Percentiles rank a stretch among this genome's conserved stretches.
Evolutionary conservation across 2,113 vertebrate species (phyloP).

Genomic region (Argyrosomus japonicus): DNA sequence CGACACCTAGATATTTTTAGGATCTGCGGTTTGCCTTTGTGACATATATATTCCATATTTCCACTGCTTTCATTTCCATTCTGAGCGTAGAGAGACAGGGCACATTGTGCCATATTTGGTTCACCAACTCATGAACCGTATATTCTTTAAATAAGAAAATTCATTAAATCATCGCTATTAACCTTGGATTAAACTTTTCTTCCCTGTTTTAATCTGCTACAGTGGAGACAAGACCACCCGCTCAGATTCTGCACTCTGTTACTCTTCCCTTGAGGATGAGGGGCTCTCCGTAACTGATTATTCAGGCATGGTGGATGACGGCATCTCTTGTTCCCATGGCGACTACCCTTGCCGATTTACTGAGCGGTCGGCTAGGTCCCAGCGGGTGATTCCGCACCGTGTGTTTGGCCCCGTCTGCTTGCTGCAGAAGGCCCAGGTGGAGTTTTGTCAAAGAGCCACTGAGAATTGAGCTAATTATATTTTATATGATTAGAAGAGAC

Average conservation of each 20-base stretch:
- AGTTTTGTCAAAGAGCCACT: slow-evolving; percentile 49
- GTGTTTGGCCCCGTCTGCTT: slow-evolving; percentile 90
- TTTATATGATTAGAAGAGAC: slow-evolving; percentile 45
- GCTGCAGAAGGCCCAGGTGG: slow-evolving; percentile 79
- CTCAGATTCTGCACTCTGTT: slow-evolving; percentile 54
- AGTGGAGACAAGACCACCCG: slow-evolving; percentile 61
- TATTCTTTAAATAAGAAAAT: slow-evolving; percentile 28
- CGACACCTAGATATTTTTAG: slow-evolving; percentile 66
- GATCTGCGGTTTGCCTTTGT: slow-evolving; percentile 64
- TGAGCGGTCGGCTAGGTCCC: slow-evolving; percentile 74
- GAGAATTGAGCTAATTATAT: slow-evolving; percentile 56
- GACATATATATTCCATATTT: slow-evolving; percentile 65
- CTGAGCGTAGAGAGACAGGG: slow-evolving; percentile 30
- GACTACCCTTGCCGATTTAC: slow-evolving; percentile 94
- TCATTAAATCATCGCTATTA: slow-evolving; percentile 51
- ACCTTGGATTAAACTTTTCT: slow-evolving; percentile 60
- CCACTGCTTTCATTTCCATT: slow-evolving; percentile 59
- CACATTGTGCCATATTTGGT: slow-evolving; percentile 22
- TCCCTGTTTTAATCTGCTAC: slow-evolving; percentile 54
- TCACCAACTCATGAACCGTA: slow-evolving; percentile 8
- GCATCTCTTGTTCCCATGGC: slow-evolving; percentile 85
- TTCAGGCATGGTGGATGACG: slow-evolving; percentile 70
- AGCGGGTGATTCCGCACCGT: slow-evolving; percentile 90
- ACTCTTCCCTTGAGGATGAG: slow-evolving; percentile 62
- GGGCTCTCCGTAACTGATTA: slow-evolving; percentile 62